Conservation (phyloP, 2,888 invertebrate species). For the Chymomyza caudatula region DNA sequence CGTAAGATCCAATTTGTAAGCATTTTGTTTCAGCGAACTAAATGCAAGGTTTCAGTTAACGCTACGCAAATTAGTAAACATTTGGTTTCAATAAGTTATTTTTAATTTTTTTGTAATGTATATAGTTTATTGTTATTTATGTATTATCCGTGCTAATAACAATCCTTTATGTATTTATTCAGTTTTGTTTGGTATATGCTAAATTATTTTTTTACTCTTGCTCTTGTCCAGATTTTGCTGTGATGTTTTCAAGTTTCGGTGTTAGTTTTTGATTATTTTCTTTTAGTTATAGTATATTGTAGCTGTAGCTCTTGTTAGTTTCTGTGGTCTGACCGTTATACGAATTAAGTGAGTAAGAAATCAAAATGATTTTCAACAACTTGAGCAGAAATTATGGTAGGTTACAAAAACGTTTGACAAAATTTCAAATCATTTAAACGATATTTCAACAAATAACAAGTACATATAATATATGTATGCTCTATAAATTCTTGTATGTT, state of each 20-base stretch:
- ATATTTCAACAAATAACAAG: background rate
- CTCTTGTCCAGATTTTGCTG: background rate
- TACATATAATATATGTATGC: too few relatives aligned
- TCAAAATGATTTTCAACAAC: background rate
- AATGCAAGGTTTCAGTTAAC: too few relatives aligned
- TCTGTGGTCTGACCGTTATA: background rate
- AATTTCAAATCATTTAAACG: background rate
- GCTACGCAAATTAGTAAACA: too few relatives aligned
- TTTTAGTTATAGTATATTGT: background rate
- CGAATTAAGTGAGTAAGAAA: background rate
- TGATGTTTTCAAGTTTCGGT: background rate
- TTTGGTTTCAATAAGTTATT: background rate
- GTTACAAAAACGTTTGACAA: too few relatives aligned
- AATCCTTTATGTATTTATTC: background rate
- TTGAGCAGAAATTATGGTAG: too few relatives aligned
- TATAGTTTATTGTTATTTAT: background rate
- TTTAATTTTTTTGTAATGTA: background rate
- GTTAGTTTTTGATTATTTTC: background rate
- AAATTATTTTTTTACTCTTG: background rate
- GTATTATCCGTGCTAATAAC: constrained; percentile 19
- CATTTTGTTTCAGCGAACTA: too few relatives aligned
- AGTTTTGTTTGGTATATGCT: background rate
- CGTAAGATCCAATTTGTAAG: too few relatives aligned
- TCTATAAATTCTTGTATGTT: too few relatives aligned
- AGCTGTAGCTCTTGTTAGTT: too few relatives aligned